Evolutionary conservation across 2,797 vertebrate genomes (phyloP), one percentile per base, ranked within the genome.

Genomic region (Sparidentex hasta): DNA sequence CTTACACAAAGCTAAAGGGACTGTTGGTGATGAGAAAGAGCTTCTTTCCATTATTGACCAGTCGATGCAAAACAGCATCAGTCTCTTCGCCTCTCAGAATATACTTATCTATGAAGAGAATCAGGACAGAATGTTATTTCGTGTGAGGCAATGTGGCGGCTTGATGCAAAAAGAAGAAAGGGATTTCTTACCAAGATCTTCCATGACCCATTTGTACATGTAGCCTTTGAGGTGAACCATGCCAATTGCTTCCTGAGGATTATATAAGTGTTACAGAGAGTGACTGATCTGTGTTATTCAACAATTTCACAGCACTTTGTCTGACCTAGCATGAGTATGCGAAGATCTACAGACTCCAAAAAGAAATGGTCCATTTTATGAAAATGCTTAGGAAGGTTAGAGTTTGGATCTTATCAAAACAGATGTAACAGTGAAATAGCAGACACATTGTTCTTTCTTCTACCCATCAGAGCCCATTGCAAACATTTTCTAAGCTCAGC

Each of bases 21-120:
- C 96, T 97, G 92, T 97, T 97, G 51, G 96, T 96, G 74, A 97
- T 97, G 68, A 97, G 96, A 81, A 97, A 97, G 17, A 97, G 95
- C 56, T 96, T 97, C 84, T 96, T 97, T 55, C 95, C 95, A 0
- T 92, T 74, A 55, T 74, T 92, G 80, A 90, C 96, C 72, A 97
- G 48, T 21, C 87, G 93, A 20, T 96, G 94, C 67, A 97, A 84
- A 41, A 97, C 96, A 1, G 96, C 96, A 0, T 95, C 93, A 0
- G 96, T 97, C 86, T 97, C 96, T 0, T 97, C 95, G 57, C 96
- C 96, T 65, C 95, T 87, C 43, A 95, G 84, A 44, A 97, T 97
- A 63, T 95, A 97, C 85, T 96, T 96, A 84, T 96, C 96, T 97
- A 21, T 21, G 27, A 65, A 44, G 41, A 2, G 11, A 33, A 58